These are phyloP conservation scores for Decapterus maruadsi DNA, from an alignment of 2,797 vertebrate genomes.

Conservation along the genomic window DNA sequence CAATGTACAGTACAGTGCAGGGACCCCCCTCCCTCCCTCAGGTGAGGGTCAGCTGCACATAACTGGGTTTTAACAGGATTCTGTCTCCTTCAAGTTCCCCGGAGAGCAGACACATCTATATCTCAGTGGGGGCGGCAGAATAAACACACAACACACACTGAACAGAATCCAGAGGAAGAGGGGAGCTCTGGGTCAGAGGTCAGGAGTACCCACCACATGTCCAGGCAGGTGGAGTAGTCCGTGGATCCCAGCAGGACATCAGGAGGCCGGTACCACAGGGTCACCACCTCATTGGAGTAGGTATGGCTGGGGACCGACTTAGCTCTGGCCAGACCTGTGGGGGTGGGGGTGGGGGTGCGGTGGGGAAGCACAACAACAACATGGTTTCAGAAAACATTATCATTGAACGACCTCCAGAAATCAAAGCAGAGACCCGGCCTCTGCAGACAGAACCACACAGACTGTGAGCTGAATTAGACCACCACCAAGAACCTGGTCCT, in stretches of 20 bases:
- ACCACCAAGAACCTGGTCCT: background rate
- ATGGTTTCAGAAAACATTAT: conserved; percentile 52
- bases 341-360: conserved; percentile 1
- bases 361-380: conserved; percentile 35
- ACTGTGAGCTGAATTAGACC: background rate
- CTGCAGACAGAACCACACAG: background rate
- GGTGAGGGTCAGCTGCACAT: conserved; percentile 21
- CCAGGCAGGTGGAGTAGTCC: conserved; percentile 98
- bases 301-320: conserved; percentile 98
- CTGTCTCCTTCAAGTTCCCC: conserved; percentile 9
- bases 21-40: background rate
- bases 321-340: conserved; percentile 93
- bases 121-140: conserved; percentile 2
- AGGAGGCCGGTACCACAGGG: conserved; percentile 97
- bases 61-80: conserved; percentile 41
- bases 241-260: conserved; percentile 97
- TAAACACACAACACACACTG: conserved; percentile 10
- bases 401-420: conserved; percentile 50
- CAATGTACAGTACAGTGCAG: conserved; percentile 17
- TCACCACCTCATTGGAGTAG: conserved; percentile 98
- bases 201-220: conserved; percentile 94
- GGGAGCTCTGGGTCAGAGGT: background rate
- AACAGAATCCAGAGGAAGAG: background rate
- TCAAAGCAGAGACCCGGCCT: conserved; percentile 20
- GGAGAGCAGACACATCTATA: conserved; percentile 10